phyloP scores from a whole-genome alignment of 2,888 invertebrate species.

The Diploptera punctata region DNA sequence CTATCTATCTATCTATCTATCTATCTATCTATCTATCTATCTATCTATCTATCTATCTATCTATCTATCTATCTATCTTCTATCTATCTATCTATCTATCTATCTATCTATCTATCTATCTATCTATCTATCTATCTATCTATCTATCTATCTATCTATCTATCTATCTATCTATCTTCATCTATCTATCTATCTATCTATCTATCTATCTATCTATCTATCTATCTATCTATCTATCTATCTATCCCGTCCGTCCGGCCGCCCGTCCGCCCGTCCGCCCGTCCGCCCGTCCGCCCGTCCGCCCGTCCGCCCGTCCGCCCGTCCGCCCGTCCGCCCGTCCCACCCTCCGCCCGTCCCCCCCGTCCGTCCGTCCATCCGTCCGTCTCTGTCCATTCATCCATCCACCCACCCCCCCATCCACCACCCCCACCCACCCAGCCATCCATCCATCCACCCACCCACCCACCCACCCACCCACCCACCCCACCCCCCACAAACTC shows the following conservation, averaged over 20 bases:
- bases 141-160: neutral
- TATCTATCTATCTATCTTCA: no score
- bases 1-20: no score
- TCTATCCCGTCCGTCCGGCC: neutral
- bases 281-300: neutral
- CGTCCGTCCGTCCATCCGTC: no score
- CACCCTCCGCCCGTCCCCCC: neutral
- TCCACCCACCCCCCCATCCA: no score
- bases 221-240: neutral
- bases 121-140: neutral
- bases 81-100: neutral
- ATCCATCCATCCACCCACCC: no score
- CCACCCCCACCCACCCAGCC: no score
- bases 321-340: neutral
- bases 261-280: neutral
- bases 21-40: no score
- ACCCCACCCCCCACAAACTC: no score
- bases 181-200: neutral
- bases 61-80: no score
- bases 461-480: no score
- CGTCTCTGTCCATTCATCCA: no score
- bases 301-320: neutral
- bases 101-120: neutral
- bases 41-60: no score
- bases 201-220: neutral